Conservation (phyloP, 2,888 invertebrate genomes). For the Xestoiulus laeticollis region DNA sequence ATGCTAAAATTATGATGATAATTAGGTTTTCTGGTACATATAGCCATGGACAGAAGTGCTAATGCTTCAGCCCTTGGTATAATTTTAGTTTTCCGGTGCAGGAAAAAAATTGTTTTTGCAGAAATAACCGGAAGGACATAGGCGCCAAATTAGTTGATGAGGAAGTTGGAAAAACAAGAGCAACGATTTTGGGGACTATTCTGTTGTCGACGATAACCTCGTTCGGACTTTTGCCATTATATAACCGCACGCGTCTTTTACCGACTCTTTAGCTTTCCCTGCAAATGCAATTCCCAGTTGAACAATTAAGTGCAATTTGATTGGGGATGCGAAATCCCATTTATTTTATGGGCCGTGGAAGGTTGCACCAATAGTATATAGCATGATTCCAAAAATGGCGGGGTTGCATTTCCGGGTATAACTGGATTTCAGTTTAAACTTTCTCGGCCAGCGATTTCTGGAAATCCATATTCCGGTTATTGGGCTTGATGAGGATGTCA, state of each 20-base stretch:
- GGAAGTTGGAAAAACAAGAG: neutral
- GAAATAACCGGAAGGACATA: constrained; percentile 17
- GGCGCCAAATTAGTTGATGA: constrained; percentile 21
- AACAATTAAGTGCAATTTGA: constrained; percentile 24
- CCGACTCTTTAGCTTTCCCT: neutral
- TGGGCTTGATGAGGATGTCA: neutral
- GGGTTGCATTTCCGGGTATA: neutral
- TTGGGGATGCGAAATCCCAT: constrained; percentile 29
- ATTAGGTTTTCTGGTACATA: neutral
- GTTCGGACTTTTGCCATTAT: neutral
- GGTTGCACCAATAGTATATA: neutral
- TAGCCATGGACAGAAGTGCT: neutral
- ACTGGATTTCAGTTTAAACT: neutral
- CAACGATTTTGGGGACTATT: neutral
- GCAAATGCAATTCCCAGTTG: neutral
- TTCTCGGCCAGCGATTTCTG: neutral
- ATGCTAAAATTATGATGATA: too few species aligned
- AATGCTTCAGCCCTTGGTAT: neutral
- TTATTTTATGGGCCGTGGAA: neutral
- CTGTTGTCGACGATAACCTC: neutral
- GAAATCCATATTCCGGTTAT: neutral
- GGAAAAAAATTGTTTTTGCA: neutral
- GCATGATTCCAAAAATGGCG: neutral
- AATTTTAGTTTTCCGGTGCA: neutral
- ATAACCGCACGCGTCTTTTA: neutral